Evolutionary conservation across 2,888 invertebrate genomes (phyloP).

Genomic region (Coelinius sp.): DNA sequence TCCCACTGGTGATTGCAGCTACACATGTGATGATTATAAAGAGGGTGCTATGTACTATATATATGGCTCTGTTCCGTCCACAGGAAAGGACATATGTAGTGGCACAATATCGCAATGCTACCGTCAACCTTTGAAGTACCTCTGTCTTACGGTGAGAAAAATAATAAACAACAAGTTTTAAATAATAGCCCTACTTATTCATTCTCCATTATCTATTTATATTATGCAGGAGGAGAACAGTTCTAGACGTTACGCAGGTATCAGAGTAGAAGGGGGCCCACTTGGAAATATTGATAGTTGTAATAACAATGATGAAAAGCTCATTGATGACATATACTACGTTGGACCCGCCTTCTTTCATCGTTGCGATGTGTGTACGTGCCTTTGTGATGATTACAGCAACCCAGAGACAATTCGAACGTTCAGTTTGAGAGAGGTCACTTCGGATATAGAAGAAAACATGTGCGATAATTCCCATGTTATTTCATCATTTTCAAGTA

Average conservation of each 20-base stretch:
- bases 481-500: no score
- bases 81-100: background rate
- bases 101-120: background rate
- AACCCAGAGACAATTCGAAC: background rate
- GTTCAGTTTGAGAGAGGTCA: background rate
- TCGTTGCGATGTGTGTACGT: background rate
- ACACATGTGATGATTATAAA: background rate
- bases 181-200: no score
- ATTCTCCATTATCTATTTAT: background rate
- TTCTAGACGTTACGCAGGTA: constrained; percentile 2
- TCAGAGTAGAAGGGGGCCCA: no score
- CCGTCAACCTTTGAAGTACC: background rate
- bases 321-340: background rate
- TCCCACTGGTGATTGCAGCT: background rate
- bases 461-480: no score
- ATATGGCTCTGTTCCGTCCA: background rate
- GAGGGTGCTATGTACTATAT: background rate
- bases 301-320: background rate
- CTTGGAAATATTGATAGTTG: background rate
- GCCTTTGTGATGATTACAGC: background rate
- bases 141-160: background rate
- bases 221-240: background rate
- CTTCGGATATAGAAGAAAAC: background rate
- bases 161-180: background rate
- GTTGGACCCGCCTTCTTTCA: no score